Evolutionary conservation across 2,888 invertebrate genomes (phyloP), one percentile per base, ranked within the genome.

Genomic region (Temnothorax unifasciatus): DNA sequence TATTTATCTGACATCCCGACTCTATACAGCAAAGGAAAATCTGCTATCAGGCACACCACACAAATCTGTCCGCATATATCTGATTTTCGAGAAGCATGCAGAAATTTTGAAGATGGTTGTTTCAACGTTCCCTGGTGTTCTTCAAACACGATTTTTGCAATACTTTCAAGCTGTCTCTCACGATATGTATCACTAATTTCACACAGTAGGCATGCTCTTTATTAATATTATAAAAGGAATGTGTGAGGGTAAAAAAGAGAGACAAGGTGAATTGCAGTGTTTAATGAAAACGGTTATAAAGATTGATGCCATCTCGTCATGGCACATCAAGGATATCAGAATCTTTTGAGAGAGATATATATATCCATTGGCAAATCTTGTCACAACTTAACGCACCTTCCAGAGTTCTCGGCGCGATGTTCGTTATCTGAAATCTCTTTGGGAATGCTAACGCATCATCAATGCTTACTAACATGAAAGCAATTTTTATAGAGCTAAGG

Each of bases 381-480:
- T 95, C 95, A 95, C 95, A 93, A 94, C 95, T 95, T 95, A 95
- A 95, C 95, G 95, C 95, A 95, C 95, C 95, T 95, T 95, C 95
- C 95, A 92, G 94, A 95, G 95, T 94, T 94, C 94, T 95, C 94
- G 89, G 90, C 91, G 87, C 86, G 87, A 88, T 87, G 77, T 71
- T 89, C 85, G 79, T 85, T 86, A 77, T 69, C 81, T 41, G 25
- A 69, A 52, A 69, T 59, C 69, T 54, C 64, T 83, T 81, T 85
- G 85, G 82, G 75, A 69, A 85, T 86, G 41, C 61, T 87, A 83
- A 59, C 38, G 21, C 41, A 77, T 64, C 74, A 47, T 54, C 18
- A 59, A 50, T 41, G 68, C 71, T 69, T 82, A 90, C 85, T 90
- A 88, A 90, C 81, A 87, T 57, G 85, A 81, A 75, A 85, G 47